Evolutionary conservation across 2,888 invertebrate genomes (phyloP), one percentile per base, ranked within the genome.

Genomic region (Ormyrus pomaceus): DNA sequence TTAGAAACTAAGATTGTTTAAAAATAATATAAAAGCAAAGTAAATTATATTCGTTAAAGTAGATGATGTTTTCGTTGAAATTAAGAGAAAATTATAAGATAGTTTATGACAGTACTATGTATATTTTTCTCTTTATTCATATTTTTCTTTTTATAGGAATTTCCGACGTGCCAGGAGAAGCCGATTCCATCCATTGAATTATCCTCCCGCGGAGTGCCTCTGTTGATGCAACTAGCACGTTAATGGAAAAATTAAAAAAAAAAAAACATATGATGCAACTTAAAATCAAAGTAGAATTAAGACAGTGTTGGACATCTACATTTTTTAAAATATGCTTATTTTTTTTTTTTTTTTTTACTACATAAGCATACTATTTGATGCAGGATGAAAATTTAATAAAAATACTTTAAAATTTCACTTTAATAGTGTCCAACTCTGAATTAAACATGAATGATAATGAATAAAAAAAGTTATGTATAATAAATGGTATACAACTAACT

Each of bases 201-300:
- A 80, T 72, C 80, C 80, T 72, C 46, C 51, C 46, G 50, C 55
- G 11, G 55, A 70, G 70, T 11, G 10, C 10, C 6, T 7, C 19
- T 68, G 66, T n/a, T 61, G 72, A 45, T 75, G 64, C 51, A 77
- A 77, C 72, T 70, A 69, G 74, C 59, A 64, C 55, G 56, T 77
- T 72, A 68, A 77, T 77, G 53, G 53, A 77, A 80, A 80, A 80
- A 80, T 80, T 55, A 55, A 75, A 76, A 79, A 75, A 71, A 65
- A 72, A 46, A 50, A 46, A 50, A 79, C 46, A 78, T 72, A 59
- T 74, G 50, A 62, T 79, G 34, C 48, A 62, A 11, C 56, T n/a
- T 13, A 45, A 19, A 55, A 66, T 55, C 19, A 62, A 62, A 53
- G 34, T 48, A 59, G 34, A 62, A 61, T 55, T 61, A 73, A 73